A percentile compares a stretch with the other conserved stretches of the same genome.
Evolutionary conservation across 2,797 vertebrate genomes (phyloP).

Genomic region (Siniperca scherzeri): DNA sequence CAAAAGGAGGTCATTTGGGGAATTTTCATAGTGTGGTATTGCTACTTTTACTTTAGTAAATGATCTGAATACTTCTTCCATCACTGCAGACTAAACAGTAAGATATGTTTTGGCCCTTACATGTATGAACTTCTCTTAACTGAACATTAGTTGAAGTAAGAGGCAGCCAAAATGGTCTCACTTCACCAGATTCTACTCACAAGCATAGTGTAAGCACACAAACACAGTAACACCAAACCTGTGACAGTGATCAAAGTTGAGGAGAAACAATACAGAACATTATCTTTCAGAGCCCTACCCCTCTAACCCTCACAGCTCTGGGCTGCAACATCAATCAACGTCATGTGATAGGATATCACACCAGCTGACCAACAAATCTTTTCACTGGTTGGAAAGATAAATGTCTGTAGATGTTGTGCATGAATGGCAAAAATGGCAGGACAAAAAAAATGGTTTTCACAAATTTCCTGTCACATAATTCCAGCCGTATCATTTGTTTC

Average conservation of each 20-base stretch:
- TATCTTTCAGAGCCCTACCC: constrained; percentile 28
- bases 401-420: not conserved
- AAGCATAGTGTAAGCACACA: not conserved
- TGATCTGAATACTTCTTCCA: not conserved
- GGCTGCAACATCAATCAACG: constrained; percentile 41
- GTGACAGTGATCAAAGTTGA: constrained; percentile 7
- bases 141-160: constrained; percentile 2
- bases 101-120: not conserved
- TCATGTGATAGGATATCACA: constrained; percentile 42
- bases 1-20: constrained; percentile 38
- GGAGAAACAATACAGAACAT: constrained; percentile 24
- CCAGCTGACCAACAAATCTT: constrained; percentile 18
- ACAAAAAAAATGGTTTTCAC: not conserved
- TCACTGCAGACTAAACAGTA: not conserved
- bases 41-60: not conserved
- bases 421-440: constrained; percentile 3
- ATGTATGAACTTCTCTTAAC: not conserved
- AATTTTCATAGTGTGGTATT: not conserved
- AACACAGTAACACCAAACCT: constrained; percentile 5
- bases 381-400: constrained; percentile 18
- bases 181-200: not conserved
- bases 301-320: constrained; percentile 26
- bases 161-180: not conserved
- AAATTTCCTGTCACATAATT: not conserved
- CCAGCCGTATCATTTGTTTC: not conserved